Evolutionary conservation across 2,113 vertebrate species (phyloP).

Genomic region (Eleginops maclovinus): DNA sequence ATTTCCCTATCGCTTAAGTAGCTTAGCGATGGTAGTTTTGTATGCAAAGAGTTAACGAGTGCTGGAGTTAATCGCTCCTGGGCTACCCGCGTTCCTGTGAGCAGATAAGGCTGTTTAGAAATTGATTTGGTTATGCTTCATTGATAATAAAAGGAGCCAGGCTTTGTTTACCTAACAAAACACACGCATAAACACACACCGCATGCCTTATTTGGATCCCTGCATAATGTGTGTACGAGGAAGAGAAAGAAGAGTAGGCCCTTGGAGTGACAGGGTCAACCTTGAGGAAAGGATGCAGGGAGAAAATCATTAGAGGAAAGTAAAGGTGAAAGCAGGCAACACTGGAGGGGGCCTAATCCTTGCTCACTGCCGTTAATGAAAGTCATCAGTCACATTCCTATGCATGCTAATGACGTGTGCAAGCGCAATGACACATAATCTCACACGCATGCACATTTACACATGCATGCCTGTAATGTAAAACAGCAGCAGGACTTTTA

Average conservation of each 20-base stretch:
- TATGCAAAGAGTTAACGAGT: constrained; percentile 76
- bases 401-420: constrained; percentile 69
- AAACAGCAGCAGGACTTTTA: constrained; percentile 40
- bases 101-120: constrained; percentile 84
- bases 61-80: constrained; percentile 77
- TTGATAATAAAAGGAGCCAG: constrained; percentile 80
- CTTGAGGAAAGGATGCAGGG: constrained; percentile 68
- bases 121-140: constrained; percentile 84
- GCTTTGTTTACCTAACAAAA: constrained; percentile 80
- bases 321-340: constrained; percentile 72
- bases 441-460: constrained; percentile 13
- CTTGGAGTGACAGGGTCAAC: constrained; percentile 72
- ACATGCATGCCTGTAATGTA: constrained; percentile 13
- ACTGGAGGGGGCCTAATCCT: constrained; percentile 75
- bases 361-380: constrained; percentile 77
- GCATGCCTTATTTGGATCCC: constrained; percentile 35
- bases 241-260: not conserved
- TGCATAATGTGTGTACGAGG: constrained; percentile 1
- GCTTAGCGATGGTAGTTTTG: constrained; percentile 66
- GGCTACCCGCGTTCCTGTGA: constrained; percentile 66
- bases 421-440: constrained; percentile 50
- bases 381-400: constrained; percentile 78
- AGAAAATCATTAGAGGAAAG: constrained; percentile 75
- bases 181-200: constrained; percentile 15
- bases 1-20: constrained; percentile 54